Conservation (phyloP, 2,113 vertebrate genomes). For the Burhinus oedicnemus region DNA sequence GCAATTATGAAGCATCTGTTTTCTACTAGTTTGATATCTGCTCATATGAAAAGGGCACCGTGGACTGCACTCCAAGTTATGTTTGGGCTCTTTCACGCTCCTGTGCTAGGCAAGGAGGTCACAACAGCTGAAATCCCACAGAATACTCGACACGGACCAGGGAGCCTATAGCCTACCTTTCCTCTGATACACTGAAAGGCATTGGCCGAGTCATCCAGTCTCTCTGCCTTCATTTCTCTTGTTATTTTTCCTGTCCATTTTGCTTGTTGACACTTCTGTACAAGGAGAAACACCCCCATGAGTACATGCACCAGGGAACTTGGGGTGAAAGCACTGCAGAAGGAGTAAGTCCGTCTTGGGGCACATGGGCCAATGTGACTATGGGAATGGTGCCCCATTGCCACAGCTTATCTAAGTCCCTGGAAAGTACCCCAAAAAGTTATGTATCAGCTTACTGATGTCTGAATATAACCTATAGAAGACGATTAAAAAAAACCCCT, state of each 20-base stretch:
- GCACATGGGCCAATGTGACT: rapidly evolving
- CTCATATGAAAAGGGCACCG: background rate
- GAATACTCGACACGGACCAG: rapidly evolving
- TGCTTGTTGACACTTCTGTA: too few relatives aligned
- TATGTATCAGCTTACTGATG: background rate
- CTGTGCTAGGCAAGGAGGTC: background rate
- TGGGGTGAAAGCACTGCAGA: rapidly evolving
- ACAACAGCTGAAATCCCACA: background rate
- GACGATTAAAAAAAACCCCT: background rate
- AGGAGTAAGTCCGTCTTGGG: background rate
- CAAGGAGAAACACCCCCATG: rapidly evolving
- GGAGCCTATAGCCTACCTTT: background rate
- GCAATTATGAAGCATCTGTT: background rate
- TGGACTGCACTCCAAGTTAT: background rate
- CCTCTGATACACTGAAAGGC: background rate
- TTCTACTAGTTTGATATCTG: background rate
- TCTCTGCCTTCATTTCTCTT: background rate
- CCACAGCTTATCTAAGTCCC: background rate
- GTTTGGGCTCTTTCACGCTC: background rate
- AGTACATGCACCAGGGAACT: rapidly evolving
- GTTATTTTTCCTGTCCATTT: background rate
- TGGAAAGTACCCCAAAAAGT: background rate
- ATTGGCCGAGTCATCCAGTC: background rate
- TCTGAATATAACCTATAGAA: rapidly evolving
- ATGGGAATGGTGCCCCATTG: rapidly evolving